Percentiles rank a stretch among this genome's conserved stretches.
phyloP scores from a whole-genome alignment of 2,113 vertebrate species.

The Mus spicilegus region DNA sequence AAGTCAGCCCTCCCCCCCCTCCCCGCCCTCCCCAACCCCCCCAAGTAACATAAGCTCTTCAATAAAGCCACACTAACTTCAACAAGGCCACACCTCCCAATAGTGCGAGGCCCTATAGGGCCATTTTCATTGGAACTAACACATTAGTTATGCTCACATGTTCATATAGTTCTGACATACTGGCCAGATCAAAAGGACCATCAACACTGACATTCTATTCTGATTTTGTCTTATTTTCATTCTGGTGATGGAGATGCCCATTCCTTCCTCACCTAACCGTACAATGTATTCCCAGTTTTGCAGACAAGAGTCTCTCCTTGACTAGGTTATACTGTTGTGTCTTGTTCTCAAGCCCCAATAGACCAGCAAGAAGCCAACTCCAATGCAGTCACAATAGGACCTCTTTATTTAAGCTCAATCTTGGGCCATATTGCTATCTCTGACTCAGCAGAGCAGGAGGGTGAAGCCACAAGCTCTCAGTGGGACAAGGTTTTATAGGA shows the following conservation, averaged over 20 bases:
- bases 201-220: constrained; percentile 78
- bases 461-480: too few relatives aligned
- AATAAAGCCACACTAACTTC: not conserved
- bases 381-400: too few relatives aligned
- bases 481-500: too few relatives aligned
- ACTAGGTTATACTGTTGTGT: constrained; percentile 61
- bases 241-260: constrained; percentile 73
- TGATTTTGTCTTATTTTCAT: constrained; percentile 80
- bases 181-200: constrained; percentile 77
- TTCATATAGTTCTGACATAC: constrained; percentile 65
- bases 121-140: not conserved
- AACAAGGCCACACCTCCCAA: not conserved
- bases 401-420: too few relatives aligned
- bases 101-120: not conserved
- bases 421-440: too few relatives aligned
- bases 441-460: too few relatives aligned
- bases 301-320: constrained; percentile 76
- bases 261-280: constrained; percentile 74
- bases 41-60: not conserved
- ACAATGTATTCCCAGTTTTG: constrained; percentile 72
- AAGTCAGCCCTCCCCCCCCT: not conserved
- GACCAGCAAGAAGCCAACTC: too few relatives aligned
- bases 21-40: too few relatives aligned
- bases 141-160: constrained; percentile 44
- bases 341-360: too few relatives aligned